A percentile compares a stretch with the other conserved stretches of the same genome.
phyloP scores from a whole-genome alignment of 1,140 invertebrate genomes.

The Hypsibius dujardini region DNA sequence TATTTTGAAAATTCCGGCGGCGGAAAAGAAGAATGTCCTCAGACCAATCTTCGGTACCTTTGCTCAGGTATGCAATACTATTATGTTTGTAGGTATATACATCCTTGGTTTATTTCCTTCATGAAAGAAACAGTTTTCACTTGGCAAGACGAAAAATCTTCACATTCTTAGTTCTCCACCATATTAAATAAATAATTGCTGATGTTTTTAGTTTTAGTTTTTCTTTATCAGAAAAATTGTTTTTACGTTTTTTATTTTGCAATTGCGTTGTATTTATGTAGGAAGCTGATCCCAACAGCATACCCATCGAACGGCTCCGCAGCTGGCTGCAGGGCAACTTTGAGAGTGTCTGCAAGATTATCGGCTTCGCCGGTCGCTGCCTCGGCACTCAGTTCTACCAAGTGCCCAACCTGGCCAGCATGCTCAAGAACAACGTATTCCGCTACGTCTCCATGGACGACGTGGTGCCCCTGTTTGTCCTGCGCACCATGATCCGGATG shows the following conservation, averaged over 20 bases:
- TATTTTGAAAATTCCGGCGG: neutral
- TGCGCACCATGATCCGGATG: neutral
- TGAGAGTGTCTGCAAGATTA: neutral
- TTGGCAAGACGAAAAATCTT: no score
- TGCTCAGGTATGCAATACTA: no score
- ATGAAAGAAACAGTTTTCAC: no score
- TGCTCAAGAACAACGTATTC: neutral
- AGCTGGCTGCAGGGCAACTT: constrained; percentile 2
- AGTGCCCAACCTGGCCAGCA: neutral
- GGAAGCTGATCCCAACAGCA: no score
- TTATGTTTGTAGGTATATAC: no score
- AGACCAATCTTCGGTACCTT: neutral
- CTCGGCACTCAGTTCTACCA: constrained; percentile 8
- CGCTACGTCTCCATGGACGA: neutral
- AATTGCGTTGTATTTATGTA: no score
- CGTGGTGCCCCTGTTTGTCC: neutral
- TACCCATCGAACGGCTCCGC: neutral
- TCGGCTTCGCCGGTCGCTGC: constrained; percentile 5
- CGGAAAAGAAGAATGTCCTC: neutral
- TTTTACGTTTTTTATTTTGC: no score
- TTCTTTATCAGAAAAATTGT: no score
- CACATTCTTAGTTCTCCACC: no score
- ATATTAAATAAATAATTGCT: no score
- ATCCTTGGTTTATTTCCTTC: no score
- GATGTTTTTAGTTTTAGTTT: no score